These are phyloP conservation scores for Poecilia picta DNA, from an alignment of 2,797 vertebrate genomes.

Conservation along the genomic window DNA sequence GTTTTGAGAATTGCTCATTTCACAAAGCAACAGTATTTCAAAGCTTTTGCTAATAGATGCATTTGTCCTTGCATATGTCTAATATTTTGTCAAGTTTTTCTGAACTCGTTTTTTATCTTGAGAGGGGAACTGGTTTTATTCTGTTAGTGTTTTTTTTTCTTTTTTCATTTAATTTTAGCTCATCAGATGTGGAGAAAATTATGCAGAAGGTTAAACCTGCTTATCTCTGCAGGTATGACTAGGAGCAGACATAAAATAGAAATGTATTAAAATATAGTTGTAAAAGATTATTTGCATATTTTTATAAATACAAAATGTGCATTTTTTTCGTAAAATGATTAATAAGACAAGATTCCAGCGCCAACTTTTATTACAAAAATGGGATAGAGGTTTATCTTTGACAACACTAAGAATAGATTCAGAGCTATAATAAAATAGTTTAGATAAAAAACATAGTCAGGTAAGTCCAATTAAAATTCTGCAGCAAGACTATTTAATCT, in stretches of 20 bases:
- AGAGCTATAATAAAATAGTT: neutral
- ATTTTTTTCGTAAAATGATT: neutral
- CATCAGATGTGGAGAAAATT: neutral
- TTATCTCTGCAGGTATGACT: neutral
- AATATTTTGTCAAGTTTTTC: neutral
- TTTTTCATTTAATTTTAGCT: neutral
- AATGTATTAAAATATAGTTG: neutral
- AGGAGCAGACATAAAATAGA: neutral
- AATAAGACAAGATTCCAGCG: neutral
- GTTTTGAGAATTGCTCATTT: slow-evolving; percentile 37
- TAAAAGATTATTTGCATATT: neutral
- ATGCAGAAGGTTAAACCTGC: neutral
- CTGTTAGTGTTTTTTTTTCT: neutral
- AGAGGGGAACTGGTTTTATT: neutral
- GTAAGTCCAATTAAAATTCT: too few species aligned
- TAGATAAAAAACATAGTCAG: neutral
- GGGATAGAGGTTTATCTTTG: neutral
- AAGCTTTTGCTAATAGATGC: slow-evolving; percentile 6
- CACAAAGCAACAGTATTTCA: slow-evolving; percentile 22
- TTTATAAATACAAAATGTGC: neutral
- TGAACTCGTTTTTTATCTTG: neutral
- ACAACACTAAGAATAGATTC: neutral
- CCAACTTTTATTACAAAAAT: neutral
- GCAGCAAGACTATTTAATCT: neutral
- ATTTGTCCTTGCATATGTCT: slow-evolving; percentile 9